phyloP scores from a whole-genome alignment of 2,888 invertebrate genomes.

The Rhagium mordax region DNA sequence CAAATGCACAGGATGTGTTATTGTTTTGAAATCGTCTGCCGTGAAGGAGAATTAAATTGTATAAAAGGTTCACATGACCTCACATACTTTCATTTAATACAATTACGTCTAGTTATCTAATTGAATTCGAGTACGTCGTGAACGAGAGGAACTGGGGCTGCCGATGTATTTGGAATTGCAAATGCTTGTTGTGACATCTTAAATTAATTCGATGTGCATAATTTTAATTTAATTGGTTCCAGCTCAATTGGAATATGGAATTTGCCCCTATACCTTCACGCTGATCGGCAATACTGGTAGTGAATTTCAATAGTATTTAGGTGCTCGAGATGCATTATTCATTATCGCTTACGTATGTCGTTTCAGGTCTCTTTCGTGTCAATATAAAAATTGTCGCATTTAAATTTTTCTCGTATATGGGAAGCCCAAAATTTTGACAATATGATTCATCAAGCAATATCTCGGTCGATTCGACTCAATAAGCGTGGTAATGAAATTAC shows the following conservation, averaged over 20 bases:
- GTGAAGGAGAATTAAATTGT: constrained; percentile 15
- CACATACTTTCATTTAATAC: constrained; percentile 26
- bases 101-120: constrained; percentile 22
- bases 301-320: background rate
- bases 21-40: constrained; percentile 19
- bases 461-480: too few relatives aligned
- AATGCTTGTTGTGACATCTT: constrained; percentile 1
- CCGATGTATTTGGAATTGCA: constrained; percentile 4
- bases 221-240: constrained; percentile 12
- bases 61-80: constrained; percentile 21
- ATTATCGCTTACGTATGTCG: background rate
- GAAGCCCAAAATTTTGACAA: too few relatives aligned
- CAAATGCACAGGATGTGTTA: constrained; percentile 20
- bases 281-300: background rate
- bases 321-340: background rate
- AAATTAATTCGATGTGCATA: constrained; percentile 9
- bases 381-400: background rate
- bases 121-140: constrained; percentile 1
- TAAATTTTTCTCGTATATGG: too few relatives aligned
- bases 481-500: too few relatives aligned
- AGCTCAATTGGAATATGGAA: background rate
- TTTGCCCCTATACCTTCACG: constrained; percentile 3
- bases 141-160: background rate
- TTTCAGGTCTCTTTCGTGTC: too few relatives aligned
- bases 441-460: too few relatives aligned